Evolutionary conservation across 2,113 vertebrate species (phyloP), one percentile per base, ranked within the genome.

Genomic region (Puma concolor): DNA sequence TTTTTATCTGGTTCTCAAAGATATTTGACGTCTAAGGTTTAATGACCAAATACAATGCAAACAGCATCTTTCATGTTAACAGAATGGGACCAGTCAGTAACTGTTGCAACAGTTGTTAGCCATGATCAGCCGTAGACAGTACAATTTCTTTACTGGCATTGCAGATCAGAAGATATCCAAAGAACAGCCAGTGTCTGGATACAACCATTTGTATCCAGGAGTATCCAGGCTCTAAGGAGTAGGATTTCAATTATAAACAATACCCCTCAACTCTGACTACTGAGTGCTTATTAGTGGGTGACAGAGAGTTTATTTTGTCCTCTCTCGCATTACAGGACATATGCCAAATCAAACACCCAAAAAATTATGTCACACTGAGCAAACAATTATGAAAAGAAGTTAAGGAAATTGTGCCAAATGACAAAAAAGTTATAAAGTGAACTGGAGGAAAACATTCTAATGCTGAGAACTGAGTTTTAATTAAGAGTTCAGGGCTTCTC

Each of bases 351-450:
- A 91, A 50, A 97, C 52, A 97, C 79, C 97, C 64, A 33, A 50
- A 41, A 79, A 74, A 85, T 60, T 5, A 27, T n/a, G 27, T 71
- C 69, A 94, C 54, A 38, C 0, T 82, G 50, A 93, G 29, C 83
- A 97, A 94, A 97, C 38, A 25, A 96, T 7, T 33, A 48, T 23
- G 82, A 86, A 82, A 60, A 94, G 25, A 91, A 77, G 50, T 92
- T 69, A 97, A 80, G 71, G 74, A 69, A 97, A 97, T n/a, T 25
- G 5, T 66, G 31, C 81, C 1, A 12, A 95, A 93, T 84, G 79
- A 41, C 81, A 44, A 95, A 57, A n/a, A 89, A 44, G 19, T 15
- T 86, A 71, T 91, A 80, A 94, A 96, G 83, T 15, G 4, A 60
- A 91, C 27, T 14, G 29, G 4, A 27, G 54, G 27, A 93, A 31